Conservation (phyloP, 2,113 vertebrate genomes). For the Callithrix jacchus region DNA sequence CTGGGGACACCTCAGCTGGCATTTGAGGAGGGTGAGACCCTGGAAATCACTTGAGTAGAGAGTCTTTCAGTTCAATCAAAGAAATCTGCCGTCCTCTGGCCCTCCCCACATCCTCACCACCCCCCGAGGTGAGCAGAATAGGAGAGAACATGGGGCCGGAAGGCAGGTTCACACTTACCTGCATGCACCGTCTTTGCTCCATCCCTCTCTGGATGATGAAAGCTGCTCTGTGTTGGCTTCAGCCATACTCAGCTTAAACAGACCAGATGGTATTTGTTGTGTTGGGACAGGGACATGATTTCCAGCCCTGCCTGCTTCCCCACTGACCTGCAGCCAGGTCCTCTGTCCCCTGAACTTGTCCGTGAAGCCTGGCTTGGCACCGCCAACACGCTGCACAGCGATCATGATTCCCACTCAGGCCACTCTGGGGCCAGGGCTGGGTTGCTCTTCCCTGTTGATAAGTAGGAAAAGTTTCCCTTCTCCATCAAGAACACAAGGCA, state of each 20-base stretch:
- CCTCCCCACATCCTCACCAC: accelerated
- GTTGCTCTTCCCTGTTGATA: background rate
- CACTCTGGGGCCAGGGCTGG: accelerated
- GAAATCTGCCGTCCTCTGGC: background rate
- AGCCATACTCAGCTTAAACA: accelerated
- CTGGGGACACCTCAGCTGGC: background rate
- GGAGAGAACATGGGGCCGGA: accelerated
- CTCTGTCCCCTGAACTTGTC: background rate
- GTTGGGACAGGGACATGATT: accelerated
- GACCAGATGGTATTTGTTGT: too few species aligned
- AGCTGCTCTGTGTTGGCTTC: background rate
- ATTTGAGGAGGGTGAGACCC: background rate
- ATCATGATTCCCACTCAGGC: accelerated
- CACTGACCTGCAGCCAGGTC: accelerated
- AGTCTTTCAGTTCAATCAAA: background rate
- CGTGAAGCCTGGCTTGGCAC: background rate
- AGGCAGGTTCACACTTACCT: accelerated
- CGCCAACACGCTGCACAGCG: accelerated
- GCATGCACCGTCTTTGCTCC: accelerated
- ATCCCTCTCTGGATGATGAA: background rate
- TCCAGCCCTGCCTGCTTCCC: background rate
- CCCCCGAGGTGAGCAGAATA: accelerated
- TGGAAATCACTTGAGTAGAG: background rate
- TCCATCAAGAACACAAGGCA: background rate
- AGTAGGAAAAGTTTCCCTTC: background rate